Evolutionary conservation across 2,797 vertebrate genomes (phyloP).

Genomic region (Danio albolineatus): DNA sequence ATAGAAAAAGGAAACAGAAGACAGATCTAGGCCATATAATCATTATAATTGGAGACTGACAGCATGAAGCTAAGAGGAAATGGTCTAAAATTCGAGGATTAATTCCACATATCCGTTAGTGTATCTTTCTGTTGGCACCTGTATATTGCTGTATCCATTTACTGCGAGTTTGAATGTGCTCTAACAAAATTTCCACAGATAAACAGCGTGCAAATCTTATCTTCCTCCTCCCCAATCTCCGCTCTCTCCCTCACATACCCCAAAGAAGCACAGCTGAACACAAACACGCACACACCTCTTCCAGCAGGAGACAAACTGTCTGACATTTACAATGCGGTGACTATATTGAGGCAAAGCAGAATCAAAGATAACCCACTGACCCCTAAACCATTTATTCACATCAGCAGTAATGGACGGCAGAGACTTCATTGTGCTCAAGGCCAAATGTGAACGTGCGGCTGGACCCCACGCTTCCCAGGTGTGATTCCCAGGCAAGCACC

Average conservation of each 20-base stretch:
- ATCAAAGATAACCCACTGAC: conserved; percentile 60
- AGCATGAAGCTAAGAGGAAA: conserved; percentile 1
- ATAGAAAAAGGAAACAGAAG: neutral
- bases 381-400: conserved; percentile 50
- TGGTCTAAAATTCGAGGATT: neutral
- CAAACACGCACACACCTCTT: conserved; percentile 32
- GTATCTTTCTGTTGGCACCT: conserved; percentile 8
- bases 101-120: conserved; percentile 7
- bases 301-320: conserved; percentile 35
- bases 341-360: conserved; percentile 28
- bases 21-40: neutral
- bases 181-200: conserved; percentile 58
- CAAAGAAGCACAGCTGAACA: conserved; percentile 23
- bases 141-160: conserved; percentile 54
- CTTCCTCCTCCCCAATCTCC: conserved; percentile 48
- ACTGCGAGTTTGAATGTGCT: conserved; percentile 39
- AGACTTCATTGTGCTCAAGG: conserved; percentile 10
- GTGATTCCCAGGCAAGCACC: conserved; percentile 18
- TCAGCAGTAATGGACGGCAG: conserved; percentile 43
- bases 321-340: conserved; percentile 44
- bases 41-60: neutral
- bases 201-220: conserved; percentile 55
- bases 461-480: conserved; percentile 21
- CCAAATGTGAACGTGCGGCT: conserved; percentile 6
- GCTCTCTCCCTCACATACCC: conserved; percentile 38